Evolutionary conservation across 2,113 vertebrate genomes (phyloP), one percentile per base, ranked within the genome.

Genomic region (crab-eating macaque (Macaca fascicularis)): DNA sequence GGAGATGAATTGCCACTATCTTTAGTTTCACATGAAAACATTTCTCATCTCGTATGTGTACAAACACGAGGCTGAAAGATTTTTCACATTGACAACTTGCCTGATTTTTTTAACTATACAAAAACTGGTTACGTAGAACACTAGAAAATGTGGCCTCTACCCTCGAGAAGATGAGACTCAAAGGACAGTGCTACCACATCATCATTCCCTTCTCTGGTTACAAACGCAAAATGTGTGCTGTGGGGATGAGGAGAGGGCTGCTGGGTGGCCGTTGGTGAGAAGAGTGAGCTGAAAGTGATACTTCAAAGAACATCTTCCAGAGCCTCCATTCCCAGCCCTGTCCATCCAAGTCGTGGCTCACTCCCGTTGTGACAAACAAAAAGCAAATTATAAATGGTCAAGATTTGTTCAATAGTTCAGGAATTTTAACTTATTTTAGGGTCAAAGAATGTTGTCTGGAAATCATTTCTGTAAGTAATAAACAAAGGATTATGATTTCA

Each of bases 181-280:
- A 79, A 74, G 52, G 38, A 23, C 23, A 48, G 8, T 11, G 1
- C 23, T 38, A 45, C 2, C 1, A 25, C 9, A 50, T 9, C 17
- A 1, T 38, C 30, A 19, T 13, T 20, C 19, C 17, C 50, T 93
- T 35, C 43, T 89, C 86, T 59, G 52, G 22, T 40, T 69, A 35
- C 9, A 72, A 32, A 57, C 6, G 6, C 32, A 74, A 61, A 40
- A 17, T 32, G 6, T 0, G 0, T 23, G 5, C 27, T 19, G 8
- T 23, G 17, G 32, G 1, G 8, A 4, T 0, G 11, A 1, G 10
- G 13, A 12, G 1, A 0, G 3, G 2, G 14, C n/a, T 14, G 3
- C n/a, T 64, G 38, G 38, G 27, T 3, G 6, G 2, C 8, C 45
- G 40, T 25, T 55, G 19, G 89, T 32, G 22, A 74, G 45, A n/a